These are phyloP conservation scores for Lysandra bellargus DNA, from an alignment of 2,888 invertebrate genomes.

Conservation along the genomic window DNA sequence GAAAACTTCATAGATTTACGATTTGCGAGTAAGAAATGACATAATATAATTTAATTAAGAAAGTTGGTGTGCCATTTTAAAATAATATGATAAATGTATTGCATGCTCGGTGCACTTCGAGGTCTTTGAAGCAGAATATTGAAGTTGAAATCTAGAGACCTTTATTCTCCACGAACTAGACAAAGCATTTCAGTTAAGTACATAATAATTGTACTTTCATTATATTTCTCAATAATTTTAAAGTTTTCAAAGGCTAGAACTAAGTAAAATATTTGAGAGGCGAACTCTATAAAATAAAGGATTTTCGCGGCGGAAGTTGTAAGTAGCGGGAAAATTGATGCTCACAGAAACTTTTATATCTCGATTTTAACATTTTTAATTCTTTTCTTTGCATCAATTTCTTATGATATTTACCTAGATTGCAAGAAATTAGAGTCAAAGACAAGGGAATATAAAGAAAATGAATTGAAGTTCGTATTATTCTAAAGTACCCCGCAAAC, in stretches of 20 bases:
- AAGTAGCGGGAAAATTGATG: slow-evolving; percentile 18
- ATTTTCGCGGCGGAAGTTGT: background rate
- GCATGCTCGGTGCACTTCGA: no score
- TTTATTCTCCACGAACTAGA: background rate
- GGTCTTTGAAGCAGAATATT: no score
- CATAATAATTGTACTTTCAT: background rate
- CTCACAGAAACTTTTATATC: slow-evolving; percentile 14
- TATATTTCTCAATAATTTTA: background rate
- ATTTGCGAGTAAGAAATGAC: no score
- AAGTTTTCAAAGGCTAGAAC: background rate
- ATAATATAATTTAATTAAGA: no score
- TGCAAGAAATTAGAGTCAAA: background rate
- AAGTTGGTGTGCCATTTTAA: no score
- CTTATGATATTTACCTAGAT: background rate
- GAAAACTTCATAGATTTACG: no score
- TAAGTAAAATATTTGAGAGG: background rate
- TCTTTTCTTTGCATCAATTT: background rate
- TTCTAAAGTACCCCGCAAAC: no score
- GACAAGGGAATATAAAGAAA: no score
- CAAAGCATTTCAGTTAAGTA: background rate
- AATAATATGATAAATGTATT: no score
- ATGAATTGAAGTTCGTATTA: no score
- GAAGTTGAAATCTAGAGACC: no score
- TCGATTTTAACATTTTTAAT: slow-evolving; percentile 11
- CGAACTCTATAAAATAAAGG: background rate